A percentile compares a stretch with the other conserved stretches of the same genome.
These are phyloP conservation scores for Charaxes varanes DNA, from an alignment of 1,140 invertebrate genomes.

Conservation along the genomic window DNA sequence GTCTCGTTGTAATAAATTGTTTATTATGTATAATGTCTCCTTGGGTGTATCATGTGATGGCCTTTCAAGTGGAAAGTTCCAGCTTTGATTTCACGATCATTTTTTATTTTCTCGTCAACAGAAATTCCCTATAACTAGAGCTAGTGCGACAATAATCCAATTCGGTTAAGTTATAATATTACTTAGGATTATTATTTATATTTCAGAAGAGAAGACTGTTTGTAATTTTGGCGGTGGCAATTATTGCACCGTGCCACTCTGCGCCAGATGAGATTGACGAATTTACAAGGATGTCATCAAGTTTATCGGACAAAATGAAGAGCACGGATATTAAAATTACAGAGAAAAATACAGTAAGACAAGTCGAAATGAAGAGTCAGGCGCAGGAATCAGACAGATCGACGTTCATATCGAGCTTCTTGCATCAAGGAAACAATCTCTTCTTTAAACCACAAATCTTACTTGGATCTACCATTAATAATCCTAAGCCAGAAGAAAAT, in stretches of 20 bases:
- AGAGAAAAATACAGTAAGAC: neutral
- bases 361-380: neutral
- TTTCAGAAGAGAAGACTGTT: conserved; percentile 1
- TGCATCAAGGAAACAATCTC: conserved; percentile 30
- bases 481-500: conserved; percentile 9
- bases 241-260: conserved; percentile 2
- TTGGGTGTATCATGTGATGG: no score
- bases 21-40: no score
- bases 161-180: no score
- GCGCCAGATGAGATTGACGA: conserved; percentile 1
- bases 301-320: neutral
- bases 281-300: conserved; percentile 1
- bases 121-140: no score
- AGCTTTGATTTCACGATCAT: no score
- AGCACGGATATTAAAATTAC: neutral
- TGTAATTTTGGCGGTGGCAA: neutral
- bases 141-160: no score
- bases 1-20: no score
- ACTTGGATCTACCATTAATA: conserved; percentile 1
- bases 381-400: neutral
- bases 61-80: no score
- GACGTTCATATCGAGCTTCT: conserved; percentile 13
- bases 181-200: neutral
- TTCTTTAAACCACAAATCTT: conserved; percentile 30
- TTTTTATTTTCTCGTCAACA: no score